Evolutionary conservation across 2,113 vertebrate genomes (phyloP).

Genomic region (Myodes glareolus): DNA sequence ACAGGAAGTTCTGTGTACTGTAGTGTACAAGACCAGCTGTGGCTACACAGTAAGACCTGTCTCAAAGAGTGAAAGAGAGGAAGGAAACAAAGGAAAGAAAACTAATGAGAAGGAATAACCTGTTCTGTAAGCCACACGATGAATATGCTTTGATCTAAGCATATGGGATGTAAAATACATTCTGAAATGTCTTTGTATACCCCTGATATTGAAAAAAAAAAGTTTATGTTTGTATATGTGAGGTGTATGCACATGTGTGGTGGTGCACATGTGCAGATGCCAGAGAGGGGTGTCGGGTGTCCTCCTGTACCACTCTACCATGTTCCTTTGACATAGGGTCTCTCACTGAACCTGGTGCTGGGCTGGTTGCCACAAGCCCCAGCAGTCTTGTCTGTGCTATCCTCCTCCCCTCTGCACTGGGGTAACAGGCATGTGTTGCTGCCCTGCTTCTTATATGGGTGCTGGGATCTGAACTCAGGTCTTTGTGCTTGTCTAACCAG

Average conservation of each 20-base stretch:
- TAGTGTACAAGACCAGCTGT: neutral
- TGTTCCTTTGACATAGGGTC: neutral
- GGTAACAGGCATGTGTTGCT: neutral
- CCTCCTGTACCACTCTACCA: neutral
- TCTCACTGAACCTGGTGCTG: neutral
- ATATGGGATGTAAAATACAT: neutral
- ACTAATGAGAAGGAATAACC: neutral
- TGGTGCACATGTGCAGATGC: neutral
- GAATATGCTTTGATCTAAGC: conserved; percentile 5
- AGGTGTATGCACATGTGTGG: neutral
- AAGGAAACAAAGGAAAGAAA: neutral
- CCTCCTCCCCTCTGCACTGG: neutral
- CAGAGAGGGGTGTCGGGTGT: neutral
- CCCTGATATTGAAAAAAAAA: neutral
- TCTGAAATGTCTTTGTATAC: conserved; percentile 36
- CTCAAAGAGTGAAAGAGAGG: neutral
- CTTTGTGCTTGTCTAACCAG: neutral
- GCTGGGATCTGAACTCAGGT: neutral
- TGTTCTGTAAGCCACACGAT: neutral
- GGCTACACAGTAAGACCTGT: neutral
- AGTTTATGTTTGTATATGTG: neutral
- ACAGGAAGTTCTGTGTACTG: neutral
- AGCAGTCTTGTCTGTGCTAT: neutral
- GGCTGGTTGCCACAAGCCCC: neutral
- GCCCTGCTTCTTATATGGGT: neutral